A percentile compares a stretch with the other conserved stretches of the same genome.
Evolutionary conservation across 2,888 invertebrate species (phyloP).

Genomic region (Mongoloraphidia duomilia): DNA sequence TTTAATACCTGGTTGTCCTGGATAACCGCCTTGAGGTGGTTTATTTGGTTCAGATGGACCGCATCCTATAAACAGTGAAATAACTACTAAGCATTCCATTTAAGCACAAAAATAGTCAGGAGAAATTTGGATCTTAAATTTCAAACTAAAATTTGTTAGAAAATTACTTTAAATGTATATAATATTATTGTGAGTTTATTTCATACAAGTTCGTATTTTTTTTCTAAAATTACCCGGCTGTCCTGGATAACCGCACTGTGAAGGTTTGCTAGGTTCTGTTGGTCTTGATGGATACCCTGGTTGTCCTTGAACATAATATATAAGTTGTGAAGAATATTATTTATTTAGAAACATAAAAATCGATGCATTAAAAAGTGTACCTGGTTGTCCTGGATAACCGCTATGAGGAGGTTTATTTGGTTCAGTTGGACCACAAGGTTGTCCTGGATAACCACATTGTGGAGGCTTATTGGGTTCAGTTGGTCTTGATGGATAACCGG

Average conservation of each 20-base stretch:
- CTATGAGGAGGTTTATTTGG: constrained; percentile 19
- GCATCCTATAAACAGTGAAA: background rate
- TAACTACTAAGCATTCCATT: too few relatives aligned
- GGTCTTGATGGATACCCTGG: constrained; percentile 22
- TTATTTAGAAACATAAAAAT: background rate
- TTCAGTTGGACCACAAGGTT: constrained; percentile 17
- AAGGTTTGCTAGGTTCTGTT: constrained; percentile 23
- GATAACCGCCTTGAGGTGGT: background rate
- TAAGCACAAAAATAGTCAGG: too few relatives aligned
- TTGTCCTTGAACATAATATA: constrained; percentile 13
- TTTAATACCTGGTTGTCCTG: constrained; percentile 6
- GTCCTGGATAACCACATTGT: constrained; percentile 15
- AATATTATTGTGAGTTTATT: too few relatives aligned
- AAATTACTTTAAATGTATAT: too few relatives aligned
- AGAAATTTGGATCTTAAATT: too few relatives aligned
- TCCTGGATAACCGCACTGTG: constrained; percentile 21
- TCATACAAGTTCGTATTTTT: background rate
- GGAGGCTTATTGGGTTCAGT: constrained; percentile 14
- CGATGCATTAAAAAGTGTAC: background rate
- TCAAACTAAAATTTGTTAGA: too few relatives aligned
- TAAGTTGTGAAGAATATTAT: background rate
- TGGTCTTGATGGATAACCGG: constrained; percentile 12
- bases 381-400: too few relatives aligned
- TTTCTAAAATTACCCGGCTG: constrained; percentile 14
- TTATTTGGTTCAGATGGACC: constrained; percentile 2